Conservation (phyloP, 2,797 vertebrate species). For the Gila robusta region DNA sequence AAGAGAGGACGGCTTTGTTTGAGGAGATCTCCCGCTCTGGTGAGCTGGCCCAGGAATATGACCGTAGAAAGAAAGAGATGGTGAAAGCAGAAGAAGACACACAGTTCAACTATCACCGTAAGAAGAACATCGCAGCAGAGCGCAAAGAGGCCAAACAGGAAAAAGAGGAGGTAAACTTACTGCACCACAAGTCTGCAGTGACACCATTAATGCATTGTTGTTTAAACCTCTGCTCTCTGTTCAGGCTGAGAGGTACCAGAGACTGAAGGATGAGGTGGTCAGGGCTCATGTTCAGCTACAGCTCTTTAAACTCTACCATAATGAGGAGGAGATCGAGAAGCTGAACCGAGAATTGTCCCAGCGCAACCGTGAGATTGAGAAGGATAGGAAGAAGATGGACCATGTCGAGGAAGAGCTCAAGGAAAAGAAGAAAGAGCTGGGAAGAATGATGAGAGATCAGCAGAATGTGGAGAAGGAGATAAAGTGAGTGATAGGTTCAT, state of each 20-base stretch:
- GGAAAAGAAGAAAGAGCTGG: slow-evolving; percentile 96
- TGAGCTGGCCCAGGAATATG: slow-evolving; percentile 73
- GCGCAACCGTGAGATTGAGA: slow-evolving; percentile 95
- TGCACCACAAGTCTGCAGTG: not conserved
- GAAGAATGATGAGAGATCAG: slow-evolving; percentile 95
- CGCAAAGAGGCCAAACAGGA: slow-evolving; percentile 98
- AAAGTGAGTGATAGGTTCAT: slow-evolving; percentile 82
- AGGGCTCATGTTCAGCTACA: slow-evolving; percentile 94
- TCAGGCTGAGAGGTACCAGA: slow-evolving; percentile 95
- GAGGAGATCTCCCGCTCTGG: slow-evolving; percentile 97
- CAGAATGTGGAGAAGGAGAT: slow-evolving; percentile 99
- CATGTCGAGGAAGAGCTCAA: slow-evolving; percentile 96
- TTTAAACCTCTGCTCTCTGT: not conserved
- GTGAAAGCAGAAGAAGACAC: slow-evolving; percentile 98
- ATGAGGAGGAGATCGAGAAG: slow-evolving; percentile 93
- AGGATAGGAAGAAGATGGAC: slow-evolving; percentile 96
- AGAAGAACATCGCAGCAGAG: slow-evolving; percentile 97
- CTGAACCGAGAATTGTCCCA: slow-evolving; percentile 89
- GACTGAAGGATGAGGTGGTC: slow-evolving; percentile 94
- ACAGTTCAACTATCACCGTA: slow-evolving; percentile 97
- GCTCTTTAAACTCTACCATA: slow-evolving; percentile 96
- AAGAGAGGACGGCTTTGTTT: slow-evolving; percentile 92
- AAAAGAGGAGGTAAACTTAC: slow-evolving; percentile 89
- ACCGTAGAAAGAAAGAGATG: slow-evolving; percentile 97
- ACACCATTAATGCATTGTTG: not conserved